phyloP scores from a whole-genome alignment of 2,888 invertebrate species.

The Strigamia transsilvanica region DNA sequence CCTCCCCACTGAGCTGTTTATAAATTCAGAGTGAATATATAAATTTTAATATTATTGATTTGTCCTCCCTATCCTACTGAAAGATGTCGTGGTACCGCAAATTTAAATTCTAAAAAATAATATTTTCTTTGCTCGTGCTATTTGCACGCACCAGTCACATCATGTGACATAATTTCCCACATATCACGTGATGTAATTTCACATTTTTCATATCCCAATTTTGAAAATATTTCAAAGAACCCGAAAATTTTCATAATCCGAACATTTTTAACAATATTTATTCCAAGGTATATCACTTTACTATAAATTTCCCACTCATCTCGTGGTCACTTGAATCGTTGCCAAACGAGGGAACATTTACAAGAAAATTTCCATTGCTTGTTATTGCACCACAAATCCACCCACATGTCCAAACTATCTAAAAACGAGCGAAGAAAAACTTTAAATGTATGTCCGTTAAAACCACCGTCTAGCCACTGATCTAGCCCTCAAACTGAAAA shows the following conservation, averaged over 20 bases:
- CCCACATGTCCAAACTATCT: not conserved
- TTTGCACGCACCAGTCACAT: too few species aligned
- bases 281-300: not conserved
- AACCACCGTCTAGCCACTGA: not conserved
- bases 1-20: too few species aligned
- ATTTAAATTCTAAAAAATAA: too few species aligned
- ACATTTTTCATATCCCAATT: too few species aligned
- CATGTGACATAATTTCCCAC: too few species aligned
- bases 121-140: too few species aligned
- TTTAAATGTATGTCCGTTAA: not conserved
- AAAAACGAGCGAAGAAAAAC: conserved; percentile 20
- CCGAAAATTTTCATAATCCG: not conserved
- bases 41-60: too few species aligned
- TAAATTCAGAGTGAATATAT: too few species aligned
- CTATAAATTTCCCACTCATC: not conserved
- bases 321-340: conserved; percentile 26
- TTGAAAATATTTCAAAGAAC: not conserved
- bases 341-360: conserved; percentile 27
- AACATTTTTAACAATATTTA: not conserved
- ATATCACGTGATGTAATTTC: too few species aligned
- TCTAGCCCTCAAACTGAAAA: not conserved
- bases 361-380: conserved; percentile 14
- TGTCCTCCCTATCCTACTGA: too few species aligned
- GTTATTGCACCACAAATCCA: conserved; percentile 22
- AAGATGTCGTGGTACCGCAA: too few species aligned